These are phyloP conservation scores for Gulo gulo DNA, from an alignment of 2,113 vertebrate species.

Conservation along the genomic window DNA sequence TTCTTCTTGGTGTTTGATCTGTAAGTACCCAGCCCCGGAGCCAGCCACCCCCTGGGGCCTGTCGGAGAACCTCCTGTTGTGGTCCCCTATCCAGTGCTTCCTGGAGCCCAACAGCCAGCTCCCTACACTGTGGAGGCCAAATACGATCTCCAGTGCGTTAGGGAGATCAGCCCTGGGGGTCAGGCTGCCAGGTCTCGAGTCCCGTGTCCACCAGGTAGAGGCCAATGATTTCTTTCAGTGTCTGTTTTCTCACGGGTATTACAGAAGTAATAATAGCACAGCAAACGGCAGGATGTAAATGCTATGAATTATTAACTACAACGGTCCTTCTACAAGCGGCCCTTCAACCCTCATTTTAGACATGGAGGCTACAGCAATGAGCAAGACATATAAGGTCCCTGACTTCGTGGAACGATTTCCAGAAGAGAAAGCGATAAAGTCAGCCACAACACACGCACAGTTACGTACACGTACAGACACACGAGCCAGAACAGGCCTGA, in stretches of 20 bases:
- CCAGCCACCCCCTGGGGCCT: background rate
- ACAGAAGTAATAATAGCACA: background rate
- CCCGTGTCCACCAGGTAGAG: background rate
- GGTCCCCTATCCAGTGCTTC: background rate
- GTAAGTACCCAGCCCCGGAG: slow-evolving; percentile 86
- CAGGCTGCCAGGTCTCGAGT: background rate
- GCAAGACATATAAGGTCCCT: background rate
- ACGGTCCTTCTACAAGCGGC: background rate
- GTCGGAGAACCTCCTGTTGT: background rate
- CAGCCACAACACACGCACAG: too few species aligned
- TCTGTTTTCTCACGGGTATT: background rate
- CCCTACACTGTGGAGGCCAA: background rate
- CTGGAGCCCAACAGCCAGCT: background rate
- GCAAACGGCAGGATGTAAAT: background rate
- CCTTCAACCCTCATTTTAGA: background rate
- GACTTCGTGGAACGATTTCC: background rate
- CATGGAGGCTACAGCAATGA: background rate
- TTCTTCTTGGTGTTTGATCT: slow-evolving; percentile 98
- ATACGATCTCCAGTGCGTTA: background rate
- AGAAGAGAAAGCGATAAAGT: background rate
- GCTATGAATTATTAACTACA: background rate
- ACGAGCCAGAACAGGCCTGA: background rate
- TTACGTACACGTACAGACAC: background rate
- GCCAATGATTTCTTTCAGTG: background rate
- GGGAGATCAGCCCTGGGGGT: background rate